A percentile compares a stretch with the other conserved stretches of the same genome.
phyloP scores from a whole-genome alignment of 2,888 invertebrate species.

The Octonoba sinensis region DNA sequence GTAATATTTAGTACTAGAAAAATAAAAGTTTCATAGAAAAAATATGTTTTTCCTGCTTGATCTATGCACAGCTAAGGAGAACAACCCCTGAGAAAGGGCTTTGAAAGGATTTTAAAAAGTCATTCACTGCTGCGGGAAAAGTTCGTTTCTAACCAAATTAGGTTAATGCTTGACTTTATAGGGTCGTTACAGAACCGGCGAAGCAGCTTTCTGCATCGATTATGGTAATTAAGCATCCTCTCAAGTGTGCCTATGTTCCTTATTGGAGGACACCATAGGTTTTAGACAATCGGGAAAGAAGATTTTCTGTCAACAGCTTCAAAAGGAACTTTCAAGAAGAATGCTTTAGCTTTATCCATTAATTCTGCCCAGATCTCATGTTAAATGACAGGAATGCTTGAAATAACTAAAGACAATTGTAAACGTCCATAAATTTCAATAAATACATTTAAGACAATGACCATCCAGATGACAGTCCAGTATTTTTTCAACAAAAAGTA shows the following conservation, averaged over 20 bases:
- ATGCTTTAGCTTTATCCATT: too few relatives aligned
- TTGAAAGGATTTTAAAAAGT: conserved; percentile 5
- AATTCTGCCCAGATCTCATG: too few relatives aligned
- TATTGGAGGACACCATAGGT: background rate
- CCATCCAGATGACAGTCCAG: too few relatives aligned
- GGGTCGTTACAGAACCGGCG: conserved; percentile 21
- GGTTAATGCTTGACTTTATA: conserved; percentile 50
- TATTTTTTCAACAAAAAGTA: too few relatives aligned
- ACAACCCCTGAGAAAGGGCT: background rate
- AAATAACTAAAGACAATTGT: too few relatives aligned
- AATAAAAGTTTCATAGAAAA: too few relatives aligned
- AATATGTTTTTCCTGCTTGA: too few relatives aligned
- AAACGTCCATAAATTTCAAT: too few relatives aligned
- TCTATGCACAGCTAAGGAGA: too few relatives aligned
- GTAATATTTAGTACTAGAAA: too few relatives aligned
- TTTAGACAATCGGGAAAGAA: background rate
- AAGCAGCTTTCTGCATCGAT: conserved; percentile 29
- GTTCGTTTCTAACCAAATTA: conserved; percentile 41
- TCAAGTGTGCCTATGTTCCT: background rate
- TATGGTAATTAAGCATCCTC: conserved; percentile 47
- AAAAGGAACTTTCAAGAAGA: conserved; percentile 4
- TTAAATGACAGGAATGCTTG: too few relatives aligned
- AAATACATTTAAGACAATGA: too few relatives aligned
- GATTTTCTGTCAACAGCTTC: conserved; percentile 12
- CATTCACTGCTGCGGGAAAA: background rate